These are phyloP conservation scores for Drosophila histrio DNA, from an alignment of 2,888 invertebrate genomes.

Conservation along the genomic window DNA sequence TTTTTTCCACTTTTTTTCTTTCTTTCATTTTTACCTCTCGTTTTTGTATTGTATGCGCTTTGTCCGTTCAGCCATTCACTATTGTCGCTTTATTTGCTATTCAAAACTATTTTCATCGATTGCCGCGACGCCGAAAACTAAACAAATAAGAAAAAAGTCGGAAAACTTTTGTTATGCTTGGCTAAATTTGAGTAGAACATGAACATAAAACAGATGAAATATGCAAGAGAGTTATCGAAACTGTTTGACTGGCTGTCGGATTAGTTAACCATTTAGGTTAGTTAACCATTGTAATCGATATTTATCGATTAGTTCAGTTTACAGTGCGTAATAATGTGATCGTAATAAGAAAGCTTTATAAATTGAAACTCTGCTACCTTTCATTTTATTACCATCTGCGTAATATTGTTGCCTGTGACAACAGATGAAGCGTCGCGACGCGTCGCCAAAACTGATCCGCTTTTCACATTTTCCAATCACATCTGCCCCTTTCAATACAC, in stretches of 20 bases:
- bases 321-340: too few relatives aligned
- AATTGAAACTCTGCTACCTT: too few relatives aligned
- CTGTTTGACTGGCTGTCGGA: background rate
- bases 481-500: background rate
- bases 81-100: constrained; percentile 77
- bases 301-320: too few relatives aligned
- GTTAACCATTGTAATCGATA: too few relatives aligned
- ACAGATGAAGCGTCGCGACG: constrained; percentile 8
- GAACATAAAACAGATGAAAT: constrained; percentile 6
- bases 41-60: constrained; percentile 20
- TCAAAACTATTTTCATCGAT: constrained; percentile 75
- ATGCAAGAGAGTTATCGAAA: constrained; percentile 8
- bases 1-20: constrained; percentile 19
- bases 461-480: constrained; percentile 31
- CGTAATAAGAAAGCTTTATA: background rate
- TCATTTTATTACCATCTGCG: too few relatives aligned
- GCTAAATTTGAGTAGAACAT: constrained; percentile 33
- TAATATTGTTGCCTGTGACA: constrained; percentile 24
- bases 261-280: background rate
- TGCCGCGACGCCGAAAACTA: constrained; percentile 25
- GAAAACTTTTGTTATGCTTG: constrained; percentile 29
- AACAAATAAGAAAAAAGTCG: constrained; percentile 11
- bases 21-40: background rate
- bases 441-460: constrained; percentile 49
- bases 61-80: constrained; percentile 58